These are phyloP conservation scores for Biston stratarius DNA, from an alignment of 2,888 invertebrate genomes.

Conservation along the genomic window DNA sequence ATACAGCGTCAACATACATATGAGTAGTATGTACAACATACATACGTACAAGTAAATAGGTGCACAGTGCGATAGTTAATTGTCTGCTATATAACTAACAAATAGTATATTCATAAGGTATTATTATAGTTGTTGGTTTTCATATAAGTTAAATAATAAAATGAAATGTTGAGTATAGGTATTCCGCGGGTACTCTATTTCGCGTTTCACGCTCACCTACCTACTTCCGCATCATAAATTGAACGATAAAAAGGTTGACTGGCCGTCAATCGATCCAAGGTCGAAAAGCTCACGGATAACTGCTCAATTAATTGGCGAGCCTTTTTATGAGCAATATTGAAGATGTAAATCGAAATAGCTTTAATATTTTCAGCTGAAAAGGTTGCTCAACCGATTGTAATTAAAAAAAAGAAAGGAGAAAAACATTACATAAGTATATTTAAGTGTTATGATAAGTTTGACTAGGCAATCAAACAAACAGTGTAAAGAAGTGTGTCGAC, in stretches of 20 bases:
- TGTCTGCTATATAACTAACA: too few species aligned
- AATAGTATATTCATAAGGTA: too few species aligned
- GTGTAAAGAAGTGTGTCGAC: too few species aligned
- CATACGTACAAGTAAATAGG: too few species aligned
- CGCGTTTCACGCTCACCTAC: constrained; percentile 42
- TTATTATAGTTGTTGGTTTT: too few species aligned
- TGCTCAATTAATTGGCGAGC: constrained; percentile 44
- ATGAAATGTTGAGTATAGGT: background rate
- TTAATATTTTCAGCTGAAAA: background rate
- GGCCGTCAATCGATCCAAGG: constrained; percentile 63
- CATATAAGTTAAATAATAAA: background rate
- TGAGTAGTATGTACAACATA: background rate
- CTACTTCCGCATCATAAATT: constrained; percentile 41
- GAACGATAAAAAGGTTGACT: constrained; percentile 61
- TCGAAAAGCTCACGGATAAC: constrained; percentile 46
- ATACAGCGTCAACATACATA: background rate
- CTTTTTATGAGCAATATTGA: constrained; percentile 37
- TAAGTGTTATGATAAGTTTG: background rate
- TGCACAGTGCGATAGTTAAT: too few species aligned
- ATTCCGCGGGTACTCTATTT: constrained; percentile 2
- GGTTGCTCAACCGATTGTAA: background rate
- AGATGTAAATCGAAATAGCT: background rate
- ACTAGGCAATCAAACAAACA: background rate
- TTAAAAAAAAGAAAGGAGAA: background rate
- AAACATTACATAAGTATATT: too few species aligned